A percentile compares a stretch with the other conserved stretches of the same genome.
Evolutionary conservation across 2,797 vertebrate species (phyloP).

Genomic region (Meda fulgida): DNA sequence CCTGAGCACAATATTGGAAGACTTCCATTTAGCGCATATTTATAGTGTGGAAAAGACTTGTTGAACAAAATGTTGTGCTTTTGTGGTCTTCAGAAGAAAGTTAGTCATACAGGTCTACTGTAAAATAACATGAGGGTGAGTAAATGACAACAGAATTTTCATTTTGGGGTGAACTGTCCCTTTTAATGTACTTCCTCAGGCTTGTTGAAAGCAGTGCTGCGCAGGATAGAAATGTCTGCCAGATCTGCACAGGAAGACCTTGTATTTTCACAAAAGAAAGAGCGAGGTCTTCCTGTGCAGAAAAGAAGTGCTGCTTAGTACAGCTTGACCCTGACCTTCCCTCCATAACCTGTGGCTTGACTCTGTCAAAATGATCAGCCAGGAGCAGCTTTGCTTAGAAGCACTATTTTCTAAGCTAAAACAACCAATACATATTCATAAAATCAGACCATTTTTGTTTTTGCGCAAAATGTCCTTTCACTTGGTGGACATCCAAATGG

Average conservation of each 20-base stretch:
- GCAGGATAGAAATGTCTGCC: slow-evolving; percentile 3
- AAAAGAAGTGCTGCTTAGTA: slow-evolving; percentile 82
- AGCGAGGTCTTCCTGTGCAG: slow-evolving; percentile 78
- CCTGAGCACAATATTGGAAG: not conserved
- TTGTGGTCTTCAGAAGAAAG: not conserved
- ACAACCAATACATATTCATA: not conserved
- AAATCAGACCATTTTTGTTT: slow-evolving; percentile 15
- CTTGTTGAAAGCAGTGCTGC: not conserved
- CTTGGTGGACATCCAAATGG: not conserved
- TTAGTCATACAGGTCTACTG: not conserved
- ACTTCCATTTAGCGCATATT: not conserved
- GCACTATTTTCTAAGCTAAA: not conserved
- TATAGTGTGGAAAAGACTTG: not conserved
- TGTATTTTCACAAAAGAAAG: slow-evolving; percentile 20
- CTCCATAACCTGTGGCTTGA: slow-evolving; percentile 72
- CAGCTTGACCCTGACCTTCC: slow-evolving; percentile 77
- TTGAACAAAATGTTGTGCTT: not conserved
- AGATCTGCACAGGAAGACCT: not conserved
- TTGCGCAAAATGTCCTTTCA: not conserved
- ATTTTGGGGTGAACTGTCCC: not conserved
- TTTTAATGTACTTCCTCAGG: not conserved
- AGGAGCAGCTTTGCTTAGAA: slow-evolving; percentile 75
- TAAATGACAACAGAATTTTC: not conserved
- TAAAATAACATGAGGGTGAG: not conserved
- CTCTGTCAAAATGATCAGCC: slow-evolving; percentile 44